Base-by-base conservation (phyloP, 2,797 vertebrate genomes). In the Cyclura pinguis region DNA sequence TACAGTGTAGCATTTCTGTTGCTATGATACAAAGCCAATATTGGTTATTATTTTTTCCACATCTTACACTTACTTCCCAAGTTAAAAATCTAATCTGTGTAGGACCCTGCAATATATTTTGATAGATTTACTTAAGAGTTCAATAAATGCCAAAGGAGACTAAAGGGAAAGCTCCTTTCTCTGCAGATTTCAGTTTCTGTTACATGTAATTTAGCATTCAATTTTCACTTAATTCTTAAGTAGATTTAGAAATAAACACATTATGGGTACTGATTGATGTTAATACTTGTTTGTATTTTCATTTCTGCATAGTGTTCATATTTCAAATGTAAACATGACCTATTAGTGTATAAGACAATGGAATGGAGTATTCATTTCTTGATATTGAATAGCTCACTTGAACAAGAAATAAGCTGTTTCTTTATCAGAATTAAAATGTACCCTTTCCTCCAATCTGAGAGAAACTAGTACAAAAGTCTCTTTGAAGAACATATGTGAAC, bases 401-500 rank as follows among this genome's bases (percentile, higher is more conserved):
- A 52, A 57, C 50, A 55, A 92, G 1, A 77, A 35, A 84, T 88
- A 88, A 93, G 83, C 91, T 93, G 59, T 72, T n/a, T 85, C 86
- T 91, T 80, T 29, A 14, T 86, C 14, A 7, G 0, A 87, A 92
- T 12, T 72, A 76, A 55, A 42, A 92, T 92, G 84, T 91, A 18
- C 14, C 29, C 93, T 95, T 89, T 84, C 92, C 84, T 4, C 81
- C 10, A 89, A 29, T 93, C 78, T 29, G 1, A 59, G 84, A 32
- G 52, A 22, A 42, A 87, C 32, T 50, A 55, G 67, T 59, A 29
- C 10, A 16, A 73, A 86, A 64, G 87, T 82, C 9, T 42, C 76
- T 64, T 10, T 89, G 91, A 90, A 92, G 16, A 90, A 95, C 89
- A 88, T 16, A 32, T 0, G 35, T 42, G 74, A 84, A 64, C 84